phyloP scores from a whole-genome alignment of 2,797 vertebrate species.

The Enteromius thamalakanensis region DNA sequence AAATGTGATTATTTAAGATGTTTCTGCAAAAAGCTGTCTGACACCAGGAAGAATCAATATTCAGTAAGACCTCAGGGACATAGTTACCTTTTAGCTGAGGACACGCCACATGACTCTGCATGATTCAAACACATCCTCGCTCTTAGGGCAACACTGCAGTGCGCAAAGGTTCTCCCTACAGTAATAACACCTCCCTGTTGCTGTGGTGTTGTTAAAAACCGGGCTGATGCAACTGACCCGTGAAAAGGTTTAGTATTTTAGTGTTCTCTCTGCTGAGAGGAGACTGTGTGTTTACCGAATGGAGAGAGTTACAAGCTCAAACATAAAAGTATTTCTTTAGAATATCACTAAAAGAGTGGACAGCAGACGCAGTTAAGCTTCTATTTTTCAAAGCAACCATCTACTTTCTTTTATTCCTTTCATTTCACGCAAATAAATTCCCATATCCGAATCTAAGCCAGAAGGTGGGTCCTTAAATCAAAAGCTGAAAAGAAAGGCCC shows the following conservation, averaged over 20 bases:
- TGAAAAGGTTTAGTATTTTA: conserved; percentile 12
- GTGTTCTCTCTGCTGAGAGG: not conserved
- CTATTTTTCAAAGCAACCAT: conserved; percentile 2
- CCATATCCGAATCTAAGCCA: not conserved
- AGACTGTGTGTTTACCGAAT: not conserved
- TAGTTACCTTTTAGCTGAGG: not conserved
- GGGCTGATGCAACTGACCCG: conserved; percentile 37
- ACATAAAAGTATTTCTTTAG: not conserved
- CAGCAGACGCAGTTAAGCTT: not conserved
- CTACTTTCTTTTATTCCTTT: not conserved
- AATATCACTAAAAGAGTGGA: not conserved
- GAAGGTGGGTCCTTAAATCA: conserved; percentile 17
- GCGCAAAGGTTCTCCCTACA: conserved; percentile 49
- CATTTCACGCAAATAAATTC: not conserved
- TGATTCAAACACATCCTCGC: conserved; percentile 36
- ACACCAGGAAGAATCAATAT: not conserved
- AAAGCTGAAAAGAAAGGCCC: conserved; percentile 15
- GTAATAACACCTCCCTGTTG: conserved; percentile 41
- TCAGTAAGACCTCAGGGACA: not conserved
- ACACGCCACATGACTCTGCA: conserved; percentile 40
- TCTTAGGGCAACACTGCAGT: conserved; percentile 42
- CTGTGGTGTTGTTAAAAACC: conserved; percentile 43
- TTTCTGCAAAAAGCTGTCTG: not conserved
- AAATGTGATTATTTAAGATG: not conserved
- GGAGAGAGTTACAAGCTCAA: not conserved